phyloP scores from a whole-genome alignment of 2,888 invertebrate species.

The Ligdia adustata region DNA sequence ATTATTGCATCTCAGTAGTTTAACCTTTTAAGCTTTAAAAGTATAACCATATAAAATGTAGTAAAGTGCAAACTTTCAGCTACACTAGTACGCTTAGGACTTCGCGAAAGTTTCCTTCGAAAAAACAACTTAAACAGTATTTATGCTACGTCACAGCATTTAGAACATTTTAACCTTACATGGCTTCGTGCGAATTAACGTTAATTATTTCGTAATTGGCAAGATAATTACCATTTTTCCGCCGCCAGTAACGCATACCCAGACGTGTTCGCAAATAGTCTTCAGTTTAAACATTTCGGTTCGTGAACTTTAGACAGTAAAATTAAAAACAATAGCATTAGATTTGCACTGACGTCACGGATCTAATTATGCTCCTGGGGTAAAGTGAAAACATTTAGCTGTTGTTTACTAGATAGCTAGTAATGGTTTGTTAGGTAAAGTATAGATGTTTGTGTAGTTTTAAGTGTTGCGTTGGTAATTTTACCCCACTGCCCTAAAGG shows the following conservation, averaged over 20 bases:
- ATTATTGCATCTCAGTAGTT: too few relatives aligned
- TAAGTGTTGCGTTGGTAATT: too few relatives aligned
- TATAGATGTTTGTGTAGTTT: too few relatives aligned
- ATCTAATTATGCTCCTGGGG: constrained; percentile 1
- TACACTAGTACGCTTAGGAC: too few relatives aligned
- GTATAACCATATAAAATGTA: too few relatives aligned
- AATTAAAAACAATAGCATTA: constrained; percentile 11
- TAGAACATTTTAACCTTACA: constrained; percentile 11
- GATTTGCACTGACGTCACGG: not conserved
- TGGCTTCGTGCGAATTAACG: constrained; percentile 15
- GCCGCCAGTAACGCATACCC: constrained; percentile 7
- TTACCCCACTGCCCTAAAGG: too few relatives aligned
- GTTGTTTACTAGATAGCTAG: too few relatives aligned
- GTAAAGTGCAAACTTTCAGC: too few relatives aligned
- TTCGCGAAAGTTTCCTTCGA: not conserved
- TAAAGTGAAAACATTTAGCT: not conserved
- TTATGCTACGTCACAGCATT: constrained; percentile 1
- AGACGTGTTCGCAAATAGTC: constrained; percentile 8
- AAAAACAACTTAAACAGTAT: not conserved
- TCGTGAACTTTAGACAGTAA: constrained; percentile 6
- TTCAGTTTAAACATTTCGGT: not conserved
- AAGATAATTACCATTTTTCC: constrained; percentile 28
- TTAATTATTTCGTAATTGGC: constrained; percentile 31
- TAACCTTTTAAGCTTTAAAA: too few relatives aligned
- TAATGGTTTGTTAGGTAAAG: too few relatives aligned